Base-by-base conservation (phyloP, 2,797 vertebrate genomes). In the Prionace glauca region DNA sequence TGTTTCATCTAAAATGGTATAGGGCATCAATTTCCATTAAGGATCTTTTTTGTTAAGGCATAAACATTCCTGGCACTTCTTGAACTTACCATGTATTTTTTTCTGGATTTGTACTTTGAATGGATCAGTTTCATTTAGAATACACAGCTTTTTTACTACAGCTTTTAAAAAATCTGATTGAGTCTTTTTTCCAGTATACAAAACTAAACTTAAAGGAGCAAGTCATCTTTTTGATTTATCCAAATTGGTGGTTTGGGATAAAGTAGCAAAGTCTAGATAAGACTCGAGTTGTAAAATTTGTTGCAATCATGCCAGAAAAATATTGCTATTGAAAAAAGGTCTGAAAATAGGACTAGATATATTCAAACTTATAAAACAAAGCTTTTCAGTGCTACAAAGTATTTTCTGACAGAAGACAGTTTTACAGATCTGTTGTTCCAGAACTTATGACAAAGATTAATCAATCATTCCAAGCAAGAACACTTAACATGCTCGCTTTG, bases 351-450 rank as follows among this genome's bases (percentile, higher is more conserved):
- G 24, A 94, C 36, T 72, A 72, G 65, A 72, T 45, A 95, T 45
- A 74, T 77, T 95, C 69, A 50, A 95, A 77, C 22, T 93, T 36
- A 95, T 14, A 95, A 74, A 77, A 94, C n/a, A 29, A n/a, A 74
- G 65, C 71, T 95, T 74, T 95, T 77, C 93, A 95, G 45, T 95
- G 41, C 93, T 77, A 77, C 26, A 74, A 56, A 69, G 36, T 50
- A 74, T 36, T 50, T 95, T 74, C 41, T 56, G 26, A 95, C 71
- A 56, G 45, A 41, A 95, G 93, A 93, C 62, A 95, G 93, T 77
- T 56, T 95, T 32, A 95, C 90, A 95, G 67, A 77, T 95, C 93
- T 95, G 93, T 95, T 95, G 69, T 95, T 94, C 71, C 93, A 94
- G 41, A 94, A 74, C 24, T 74, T 94, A 74, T 56, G 71, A 77